Evolutionary conservation across 2,113 vertebrate genomes (phyloP), one percentile per base, ranked within the genome.

Genomic region (Phaethornis superciliosus): DNA sequence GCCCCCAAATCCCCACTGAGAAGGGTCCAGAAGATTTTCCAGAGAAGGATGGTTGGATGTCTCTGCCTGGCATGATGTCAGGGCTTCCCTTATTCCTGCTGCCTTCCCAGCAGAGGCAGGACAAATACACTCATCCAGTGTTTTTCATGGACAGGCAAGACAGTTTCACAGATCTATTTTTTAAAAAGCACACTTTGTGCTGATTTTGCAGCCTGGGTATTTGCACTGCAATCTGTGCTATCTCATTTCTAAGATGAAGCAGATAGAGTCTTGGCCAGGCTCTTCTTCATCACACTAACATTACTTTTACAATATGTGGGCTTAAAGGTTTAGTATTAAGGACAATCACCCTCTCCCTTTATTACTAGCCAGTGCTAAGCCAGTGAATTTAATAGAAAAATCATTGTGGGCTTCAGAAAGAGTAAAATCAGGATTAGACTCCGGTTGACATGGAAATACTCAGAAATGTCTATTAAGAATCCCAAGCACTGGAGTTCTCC

Each of bases 241-340:
- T 46, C 84, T 89, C 91, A 76, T 94, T 90, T 83, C 47, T 55
- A 84, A 93, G 80, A 93, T 85, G 21, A 92, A 68, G 72, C 85
- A 92, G 80, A 91, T 91, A 91, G 67, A 70, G 60, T 44, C 68
- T 88, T 95, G 95, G 95, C 88, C 88, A 90, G 64, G 52, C 56
- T 75, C 80, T 90, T 74, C 82, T 70, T 90, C 88, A 96, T 96
- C 89, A 88, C 76, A 44, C 88, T 93, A 92, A 95, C 71, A 94
- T 32, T 52, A 81, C 56, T 95, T 96, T 92, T 90, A 92, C 90
- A 95, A 32, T 71, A 78, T 84, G 46, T 81, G 37, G 60, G 20
- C 80, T 85, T 88, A 91, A 93, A 83, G 72, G 72, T 88, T 91
- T 85, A 81, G 24, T 24, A 44, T 49, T 59, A 85, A 93, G 75